These are phyloP conservation scores for Zeus faber DNA, from an alignment of 2,113 vertebrate genomes.

Conservation along the genomic window DNA sequence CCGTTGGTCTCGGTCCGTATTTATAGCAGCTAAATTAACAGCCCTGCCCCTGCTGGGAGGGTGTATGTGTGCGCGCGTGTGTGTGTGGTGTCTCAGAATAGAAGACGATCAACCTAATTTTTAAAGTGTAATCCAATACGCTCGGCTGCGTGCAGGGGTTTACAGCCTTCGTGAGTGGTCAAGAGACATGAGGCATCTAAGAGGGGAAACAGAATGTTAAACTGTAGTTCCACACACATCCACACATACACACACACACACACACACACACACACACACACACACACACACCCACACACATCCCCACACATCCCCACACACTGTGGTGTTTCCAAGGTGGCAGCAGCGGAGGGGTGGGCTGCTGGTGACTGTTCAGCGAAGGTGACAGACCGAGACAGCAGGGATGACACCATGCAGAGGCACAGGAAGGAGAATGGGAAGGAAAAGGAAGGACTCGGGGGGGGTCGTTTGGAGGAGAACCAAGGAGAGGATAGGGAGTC, in stretches of 20 bases:
- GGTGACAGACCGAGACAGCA: too few species aligned
- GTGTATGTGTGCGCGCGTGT: not conserved
- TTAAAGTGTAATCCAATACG: slow-evolving; percentile 46
- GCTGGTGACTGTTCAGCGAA: too few species aligned
- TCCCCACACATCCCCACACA: too few species aligned
- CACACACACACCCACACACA: too few species aligned
- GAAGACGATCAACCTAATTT: slow-evolving; percentile 50
- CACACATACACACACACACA: slow-evolving; percentile 3
- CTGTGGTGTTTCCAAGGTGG: too few species aligned
- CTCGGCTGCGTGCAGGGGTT: slow-evolving; percentile 13
- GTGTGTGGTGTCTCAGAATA: slow-evolving; percentile 59
- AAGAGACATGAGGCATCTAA: too few species aligned
- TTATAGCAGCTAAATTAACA: slow-evolving; percentile 65
- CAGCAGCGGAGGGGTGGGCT: too few species aligned
- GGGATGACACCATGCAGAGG: slow-evolving; percentile 8
- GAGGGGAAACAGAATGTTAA: too few species aligned
- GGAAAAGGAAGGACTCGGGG: slow-evolving; percentile 18
- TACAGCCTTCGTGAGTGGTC: too few species aligned
- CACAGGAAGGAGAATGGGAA: slow-evolving; percentile 26
- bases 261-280: slow-evolving; percentile 8
- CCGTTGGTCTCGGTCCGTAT: slow-evolving; percentile 34
- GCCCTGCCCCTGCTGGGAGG: slow-evolving; percentile 40
- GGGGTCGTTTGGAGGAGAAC: slow-evolving; percentile 1
- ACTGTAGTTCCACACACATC: slow-evolving; percentile 5
- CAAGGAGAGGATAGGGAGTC: slow-evolving; percentile 20